Percentiles rank a stretch among this genome's conserved stretches.
Evolutionary conservation across 35 echinoderm and acorn worm genomes (phyloP).

Genomic region (Ophioderma brevispina): DNA sequence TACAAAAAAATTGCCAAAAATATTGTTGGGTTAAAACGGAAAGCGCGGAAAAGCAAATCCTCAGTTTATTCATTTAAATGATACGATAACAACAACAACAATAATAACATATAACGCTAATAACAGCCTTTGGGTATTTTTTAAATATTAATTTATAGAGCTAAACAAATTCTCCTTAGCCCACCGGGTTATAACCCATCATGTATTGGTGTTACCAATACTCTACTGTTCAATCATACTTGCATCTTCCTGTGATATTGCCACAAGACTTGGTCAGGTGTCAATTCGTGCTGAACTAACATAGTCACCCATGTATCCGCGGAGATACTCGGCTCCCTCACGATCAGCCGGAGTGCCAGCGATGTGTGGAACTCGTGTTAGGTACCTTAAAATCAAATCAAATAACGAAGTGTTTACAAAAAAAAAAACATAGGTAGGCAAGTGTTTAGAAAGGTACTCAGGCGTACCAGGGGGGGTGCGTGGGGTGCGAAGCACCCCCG

Average conservation of each 20-base stretch:
- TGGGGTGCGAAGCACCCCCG: neutral
- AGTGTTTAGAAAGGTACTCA: neutral
- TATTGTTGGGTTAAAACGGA: no score
- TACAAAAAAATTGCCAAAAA: no score
- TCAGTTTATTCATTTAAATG: no score
- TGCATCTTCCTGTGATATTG: conserved; percentile 43
- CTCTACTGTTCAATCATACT: no score
- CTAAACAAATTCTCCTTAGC: no score
- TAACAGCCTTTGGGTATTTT: no score
- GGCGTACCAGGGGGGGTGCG: neutral
- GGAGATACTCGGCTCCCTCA: conserved; percentile 47
- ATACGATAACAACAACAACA: no score
- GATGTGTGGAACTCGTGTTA: conserved; percentile 58
- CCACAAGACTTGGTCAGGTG: conserved; percentile 61
- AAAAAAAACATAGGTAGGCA: neutral
- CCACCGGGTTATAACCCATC: no score
- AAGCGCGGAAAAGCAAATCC: no score
- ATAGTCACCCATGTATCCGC: conserved; percentile 51
- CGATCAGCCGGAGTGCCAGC: conserved; percentile 66
- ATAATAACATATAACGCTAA: no score
- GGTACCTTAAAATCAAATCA: neutral
- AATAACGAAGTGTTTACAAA: neutral
- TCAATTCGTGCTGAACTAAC: conserved; percentile 57
- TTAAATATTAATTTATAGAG: no score
- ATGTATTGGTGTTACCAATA: no score